A percentile compares a stretch with the other conserved stretches of the same genome.
Conservation (phyloP, 37 sponge, comb jelly and placozoan species). For the Bolinopsis microptera region DNA sequence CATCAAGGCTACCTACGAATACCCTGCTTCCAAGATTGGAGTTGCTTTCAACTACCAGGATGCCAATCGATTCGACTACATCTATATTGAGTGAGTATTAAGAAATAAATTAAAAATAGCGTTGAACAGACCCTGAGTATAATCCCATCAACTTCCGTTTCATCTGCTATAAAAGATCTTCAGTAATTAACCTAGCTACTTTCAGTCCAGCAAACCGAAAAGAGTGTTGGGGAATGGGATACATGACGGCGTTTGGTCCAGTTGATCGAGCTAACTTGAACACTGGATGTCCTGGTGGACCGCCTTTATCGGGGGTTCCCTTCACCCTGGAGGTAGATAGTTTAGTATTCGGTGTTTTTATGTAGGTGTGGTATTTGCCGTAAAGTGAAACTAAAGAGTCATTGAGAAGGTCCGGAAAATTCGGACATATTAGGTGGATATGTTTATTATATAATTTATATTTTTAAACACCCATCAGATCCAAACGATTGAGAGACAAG, state of each 20-base stretch:
- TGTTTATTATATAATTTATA: too few species aligned
- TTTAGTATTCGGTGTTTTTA: too few species aligned
- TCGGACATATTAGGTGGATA: too few species aligned
- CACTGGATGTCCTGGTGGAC: conserved; percentile 13
- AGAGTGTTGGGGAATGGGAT: conserved; percentile 23
- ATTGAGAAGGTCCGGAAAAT: too few species aligned
- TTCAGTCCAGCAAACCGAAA: conserved; percentile 13
- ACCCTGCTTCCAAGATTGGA: conserved; percentile 1
- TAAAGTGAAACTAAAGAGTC: too few species aligned
- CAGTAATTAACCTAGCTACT: too few species aligned
- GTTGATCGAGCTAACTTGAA: not conserved
- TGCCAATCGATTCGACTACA: not conserved
- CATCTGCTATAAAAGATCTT: too few species aligned
- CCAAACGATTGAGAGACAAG: conserved; percentile 37
- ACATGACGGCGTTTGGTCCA: conserved; percentile 11
- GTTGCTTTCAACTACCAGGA: conserved; percentile 31
- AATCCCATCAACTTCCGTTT: too few species aligned
- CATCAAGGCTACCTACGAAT: not conserved
- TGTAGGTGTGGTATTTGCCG: too few species aligned
- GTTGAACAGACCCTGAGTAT: too few species aligned
- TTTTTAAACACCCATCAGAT: not conserved
- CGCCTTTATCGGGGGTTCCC: not conserved
- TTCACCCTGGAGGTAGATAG: conserved; percentile 33
- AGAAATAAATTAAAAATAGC: too few species aligned
- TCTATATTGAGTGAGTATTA: not conserved